Evolutionary conservation across 2,113 vertebrate genomes (phyloP).

Genomic region (Ploceus nigricollis): DNA sequence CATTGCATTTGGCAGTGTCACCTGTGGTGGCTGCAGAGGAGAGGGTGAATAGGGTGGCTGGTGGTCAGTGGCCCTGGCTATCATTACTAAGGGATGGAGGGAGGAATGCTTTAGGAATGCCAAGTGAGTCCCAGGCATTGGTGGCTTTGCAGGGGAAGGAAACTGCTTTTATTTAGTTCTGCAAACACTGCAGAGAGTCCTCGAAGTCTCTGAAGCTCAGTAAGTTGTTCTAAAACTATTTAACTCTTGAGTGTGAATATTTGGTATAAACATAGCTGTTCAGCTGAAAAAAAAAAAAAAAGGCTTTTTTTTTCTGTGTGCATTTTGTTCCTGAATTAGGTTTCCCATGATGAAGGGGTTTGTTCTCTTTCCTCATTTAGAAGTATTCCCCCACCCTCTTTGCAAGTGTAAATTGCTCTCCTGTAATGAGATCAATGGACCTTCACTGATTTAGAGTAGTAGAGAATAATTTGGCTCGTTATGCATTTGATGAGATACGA

Average conservation of each 20-base stretch:
- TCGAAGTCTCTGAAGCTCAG: background rate
- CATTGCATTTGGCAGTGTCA: background rate
- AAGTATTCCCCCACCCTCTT: background rate
- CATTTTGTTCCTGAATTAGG: background rate
- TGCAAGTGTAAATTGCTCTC: slow-evolving; percentile 1
- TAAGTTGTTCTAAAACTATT: background rate
- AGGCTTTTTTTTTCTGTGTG: background rate
- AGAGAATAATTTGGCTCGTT: slow-evolving; percentile 27
- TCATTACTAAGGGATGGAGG: background rate
- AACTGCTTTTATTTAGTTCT: background rate
- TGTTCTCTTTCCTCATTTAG: background rate
- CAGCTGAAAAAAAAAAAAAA: background rate
- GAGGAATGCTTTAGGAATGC: slow-evolving; percentile 11
- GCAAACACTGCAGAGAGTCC: background rate
- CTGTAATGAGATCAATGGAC: slow-evolving; percentile 37
- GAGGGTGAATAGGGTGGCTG: background rate
- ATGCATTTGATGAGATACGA: background rate
- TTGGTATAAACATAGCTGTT: background rate
- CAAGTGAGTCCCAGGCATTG: background rate
- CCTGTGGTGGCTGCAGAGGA: background rate
- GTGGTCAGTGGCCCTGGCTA: background rate
- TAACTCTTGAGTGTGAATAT: background rate
- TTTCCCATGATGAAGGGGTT: background rate
- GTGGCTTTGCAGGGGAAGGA: background rate
- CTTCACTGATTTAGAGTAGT: background rate